A percentile compares a stretch with the other conserved stretches of the same genome.
phyloP scores from a whole-genome alignment of 92 coral and sea anemone genomes.

The Parazoanthus atlanticus region DNA sequence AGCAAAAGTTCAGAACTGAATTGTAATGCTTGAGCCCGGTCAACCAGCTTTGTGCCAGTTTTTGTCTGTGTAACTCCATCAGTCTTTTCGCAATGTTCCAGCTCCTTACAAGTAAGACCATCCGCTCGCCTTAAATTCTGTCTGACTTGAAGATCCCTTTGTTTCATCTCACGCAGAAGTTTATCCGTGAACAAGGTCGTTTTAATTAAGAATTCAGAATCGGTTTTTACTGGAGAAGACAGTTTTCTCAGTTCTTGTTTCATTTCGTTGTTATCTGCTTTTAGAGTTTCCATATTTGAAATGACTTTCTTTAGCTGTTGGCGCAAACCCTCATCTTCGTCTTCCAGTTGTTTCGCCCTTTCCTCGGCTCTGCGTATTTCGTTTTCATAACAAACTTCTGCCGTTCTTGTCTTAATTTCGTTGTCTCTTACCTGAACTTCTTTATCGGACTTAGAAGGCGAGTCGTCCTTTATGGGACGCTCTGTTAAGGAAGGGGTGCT shows the following conservation, averaged over 20 bases:
- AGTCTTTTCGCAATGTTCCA: background rate
- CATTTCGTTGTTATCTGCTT: constrained; percentile 73
- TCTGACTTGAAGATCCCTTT: constrained; percentile 48
- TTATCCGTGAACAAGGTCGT: constrained; percentile 73
- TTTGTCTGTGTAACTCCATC: background rate
- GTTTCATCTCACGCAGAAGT: constrained; percentile 66
- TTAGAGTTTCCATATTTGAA: constrained; percentile 65
- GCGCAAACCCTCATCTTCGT: constrained; percentile 53
- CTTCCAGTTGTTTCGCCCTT: constrained; percentile 25
- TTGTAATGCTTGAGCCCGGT: background rate
- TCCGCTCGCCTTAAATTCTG: background rate
- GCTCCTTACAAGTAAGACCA: background rate
- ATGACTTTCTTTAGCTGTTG: constrained; percentile 67
- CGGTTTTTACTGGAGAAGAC: constrained; percentile 48
- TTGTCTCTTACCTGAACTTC: constrained; percentile 11
- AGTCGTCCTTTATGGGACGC: constrained; percentile 1
- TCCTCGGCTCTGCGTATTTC: constrained; percentile 8
- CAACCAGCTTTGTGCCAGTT: background rate
- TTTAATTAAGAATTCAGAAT: constrained; percentile 50
- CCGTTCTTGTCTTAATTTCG: background rate
- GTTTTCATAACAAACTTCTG: constrained; percentile 15
- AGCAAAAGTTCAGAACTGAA: background rate
- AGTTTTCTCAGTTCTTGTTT: constrained; percentile 63
- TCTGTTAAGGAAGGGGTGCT: constrained; percentile 18
- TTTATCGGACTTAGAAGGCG: constrained; percentile 32